These are phyloP conservation scores for Equus quagga DNA, from an alignment of 2,113 vertebrate genomes.

Conservation along the genomic window DNA sequence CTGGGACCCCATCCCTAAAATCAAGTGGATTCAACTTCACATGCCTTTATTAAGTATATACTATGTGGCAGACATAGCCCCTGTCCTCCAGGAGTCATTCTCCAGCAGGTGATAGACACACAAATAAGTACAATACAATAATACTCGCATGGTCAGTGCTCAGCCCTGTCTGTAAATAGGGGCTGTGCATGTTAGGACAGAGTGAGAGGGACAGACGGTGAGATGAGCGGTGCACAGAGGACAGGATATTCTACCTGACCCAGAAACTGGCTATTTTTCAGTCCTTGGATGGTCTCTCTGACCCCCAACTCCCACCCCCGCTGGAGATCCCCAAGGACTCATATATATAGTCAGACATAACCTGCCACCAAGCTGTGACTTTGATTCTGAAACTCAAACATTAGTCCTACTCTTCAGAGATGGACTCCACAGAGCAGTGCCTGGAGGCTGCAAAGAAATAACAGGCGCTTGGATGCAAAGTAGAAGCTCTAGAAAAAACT, in stretches of 20 bases:
- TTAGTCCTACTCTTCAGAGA: not conserved
- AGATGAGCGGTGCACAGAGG: rapidly evolving
- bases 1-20: not conserved
- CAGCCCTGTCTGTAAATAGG: not conserved
- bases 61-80: not conserved
- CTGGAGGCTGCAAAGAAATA: not conserved
- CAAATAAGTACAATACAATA: too few species aligned
- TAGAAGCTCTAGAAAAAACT: not conserved
- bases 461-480: not conserved
- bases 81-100: not conserved
- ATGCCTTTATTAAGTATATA: not conserved
- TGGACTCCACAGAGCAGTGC: not conserved
- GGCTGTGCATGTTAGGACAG: rapidly evolving
- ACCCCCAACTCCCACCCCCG: not conserved
- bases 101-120: not conserved
- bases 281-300: not conserved
- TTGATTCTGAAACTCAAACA: not conserved
- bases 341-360: not conserved
- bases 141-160: too few species aligned
- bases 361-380: not conserved
- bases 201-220: rapidly evolving
- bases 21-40: not conserved
- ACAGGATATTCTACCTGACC: not conserved
- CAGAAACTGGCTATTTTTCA: not conserved
- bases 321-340: not conserved